phyloP scores from a whole-genome alignment of 2,888 invertebrate genomes.

The Myopa tessellatipennis region DNA sequence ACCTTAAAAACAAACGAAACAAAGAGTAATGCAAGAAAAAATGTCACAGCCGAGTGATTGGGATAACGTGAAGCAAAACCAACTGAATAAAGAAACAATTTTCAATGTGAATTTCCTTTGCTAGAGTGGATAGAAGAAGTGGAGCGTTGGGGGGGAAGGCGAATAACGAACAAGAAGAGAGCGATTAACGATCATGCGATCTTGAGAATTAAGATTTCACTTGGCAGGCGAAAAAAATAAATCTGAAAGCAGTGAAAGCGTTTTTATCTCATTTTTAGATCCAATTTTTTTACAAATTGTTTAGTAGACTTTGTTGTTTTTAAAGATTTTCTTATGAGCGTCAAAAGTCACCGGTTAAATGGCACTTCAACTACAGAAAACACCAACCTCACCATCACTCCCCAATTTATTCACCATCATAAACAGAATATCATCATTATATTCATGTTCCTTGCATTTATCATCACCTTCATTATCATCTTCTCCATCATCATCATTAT shows the following conservation, averaged over 20 bases:
- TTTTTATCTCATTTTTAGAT: too few species aligned
- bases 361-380: too few species aligned
- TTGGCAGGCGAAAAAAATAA: neutral
- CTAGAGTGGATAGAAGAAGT: neutral
- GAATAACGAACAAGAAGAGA: neutral
- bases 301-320: too few species aligned
- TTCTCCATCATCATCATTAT: too few species aligned
- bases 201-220: slow-evolving; percentile 28
- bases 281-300: too few species aligned
- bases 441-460: too few species aligned
- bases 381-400: too few species aligned
- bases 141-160: neutral
- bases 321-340: too few species aligned
- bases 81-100: slow-evolving; percentile 13
- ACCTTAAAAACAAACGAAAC: neutral
- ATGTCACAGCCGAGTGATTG: slow-evolving; percentile 26
- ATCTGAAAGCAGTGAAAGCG: neutral
- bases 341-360: too few species aligned
- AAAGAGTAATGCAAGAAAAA: neutral
- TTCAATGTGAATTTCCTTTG: slow-evolving; percentile 12
- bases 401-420: too few species aligned
- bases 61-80: slow-evolving; percentile 32
- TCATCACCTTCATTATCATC: too few species aligned
- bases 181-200: slow-evolving; percentile 15
- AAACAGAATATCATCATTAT: too few species aligned